These are phyloP conservation scores for Argynnis bischoffii DNA, from an alignment of 2,888 invertebrate species.

Conservation along the genomic window DNA sequence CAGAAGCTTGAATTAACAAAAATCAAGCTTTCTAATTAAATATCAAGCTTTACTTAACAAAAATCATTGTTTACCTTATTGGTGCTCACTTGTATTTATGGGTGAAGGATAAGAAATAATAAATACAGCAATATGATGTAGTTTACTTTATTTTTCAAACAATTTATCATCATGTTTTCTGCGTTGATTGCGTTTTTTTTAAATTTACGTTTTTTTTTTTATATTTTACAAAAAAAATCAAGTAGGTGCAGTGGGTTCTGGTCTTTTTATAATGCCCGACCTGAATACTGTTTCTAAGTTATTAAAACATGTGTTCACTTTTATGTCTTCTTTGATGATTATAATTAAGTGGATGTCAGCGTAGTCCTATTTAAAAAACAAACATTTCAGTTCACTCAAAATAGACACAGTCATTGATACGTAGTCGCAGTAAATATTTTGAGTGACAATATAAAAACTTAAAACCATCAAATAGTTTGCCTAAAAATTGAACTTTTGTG, in stretches of 20 bases:
- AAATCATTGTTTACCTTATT: slow-evolving; percentile 57
- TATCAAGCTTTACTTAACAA: neutral
- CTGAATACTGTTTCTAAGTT: slow-evolving; percentile 58
- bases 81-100: slow-evolving; percentile 64
- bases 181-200: neutral
- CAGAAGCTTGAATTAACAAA: slow-evolving; percentile 1
- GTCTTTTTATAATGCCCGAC: slow-evolving; percentile 46
- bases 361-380: neutral
- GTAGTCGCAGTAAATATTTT: too few relatives aligned
- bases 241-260: slow-evolving; percentile 50
- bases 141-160: slow-evolving; percentile 31
- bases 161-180: slow-evolving; percentile 48
- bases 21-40: slow-evolving; percentile 17
- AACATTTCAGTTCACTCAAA: neutral
- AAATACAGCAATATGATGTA: slow-evolving; percentile 37
- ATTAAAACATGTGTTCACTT: slow-evolving; percentile 11
- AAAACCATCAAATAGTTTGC: too few relatives aligned
- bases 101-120: slow-evolving; percentile 28
- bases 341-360: neutral
- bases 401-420: too few relatives aligned
- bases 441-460: too few relatives aligned
- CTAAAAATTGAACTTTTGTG: too few relatives aligned
- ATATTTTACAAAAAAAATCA: slow-evolving; percentile 35
- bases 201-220: slow-evolving; percentile 6
- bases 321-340: slow-evolving; percentile 1